A percentile compares a stretch with the other conserved stretches of the same genome.
Evolutionary conservation across 2,888 invertebrate genomes (phyloP).

Genomic region (Hydrotaea cyrtoneurina): DNA sequence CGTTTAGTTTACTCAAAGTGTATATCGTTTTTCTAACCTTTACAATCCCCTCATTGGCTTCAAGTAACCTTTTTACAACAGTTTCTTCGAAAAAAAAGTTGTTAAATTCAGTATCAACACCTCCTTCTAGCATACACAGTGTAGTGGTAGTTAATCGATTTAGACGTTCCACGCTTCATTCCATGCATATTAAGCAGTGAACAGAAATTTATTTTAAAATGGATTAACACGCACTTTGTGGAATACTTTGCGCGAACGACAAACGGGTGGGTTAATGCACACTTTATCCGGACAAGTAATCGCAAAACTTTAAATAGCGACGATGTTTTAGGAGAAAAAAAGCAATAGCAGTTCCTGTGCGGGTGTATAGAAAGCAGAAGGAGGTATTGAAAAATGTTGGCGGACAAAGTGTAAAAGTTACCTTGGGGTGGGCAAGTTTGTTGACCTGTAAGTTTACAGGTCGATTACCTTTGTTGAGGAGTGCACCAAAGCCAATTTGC

Average conservation of each 20-base stretch:
- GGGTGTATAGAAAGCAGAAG: background rate
- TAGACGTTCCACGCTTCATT: slow-evolving; percentile 29
- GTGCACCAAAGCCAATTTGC: background rate
- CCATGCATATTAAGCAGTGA: slow-evolving; percentile 21
- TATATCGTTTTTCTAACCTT: background rate
- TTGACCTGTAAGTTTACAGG: slow-evolving; percentile 25
- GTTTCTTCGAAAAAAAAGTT: background rate
- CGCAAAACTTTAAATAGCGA: slow-evolving; percentile 24
- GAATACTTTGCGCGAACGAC: background rate
- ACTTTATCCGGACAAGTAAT: slow-evolving; percentile 26
- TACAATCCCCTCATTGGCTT: background rate
- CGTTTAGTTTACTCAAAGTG: background rate
- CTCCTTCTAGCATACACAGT: background rate
- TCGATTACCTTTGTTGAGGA: slow-evolving; percentile 9
- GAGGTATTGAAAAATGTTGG: background rate
- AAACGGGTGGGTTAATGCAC: slow-evolving; percentile 22
- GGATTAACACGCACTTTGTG: slow-evolving; percentile 43
- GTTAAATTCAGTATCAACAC: slow-evolving; percentile 14
- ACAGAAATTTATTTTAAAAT: slow-evolving; percentile 17
- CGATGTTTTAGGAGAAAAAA: background rate
- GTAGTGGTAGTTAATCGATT: slow-evolving; percentile 19
- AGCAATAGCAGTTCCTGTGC: background rate
- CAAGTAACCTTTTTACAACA: background rate
- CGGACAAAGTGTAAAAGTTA: slow-evolving; percentile 23
- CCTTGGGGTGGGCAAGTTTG: background rate